Conservation (phyloP, 64 coral and sea anemone genomes). For the Dendronephthya gigantea region DNA sequence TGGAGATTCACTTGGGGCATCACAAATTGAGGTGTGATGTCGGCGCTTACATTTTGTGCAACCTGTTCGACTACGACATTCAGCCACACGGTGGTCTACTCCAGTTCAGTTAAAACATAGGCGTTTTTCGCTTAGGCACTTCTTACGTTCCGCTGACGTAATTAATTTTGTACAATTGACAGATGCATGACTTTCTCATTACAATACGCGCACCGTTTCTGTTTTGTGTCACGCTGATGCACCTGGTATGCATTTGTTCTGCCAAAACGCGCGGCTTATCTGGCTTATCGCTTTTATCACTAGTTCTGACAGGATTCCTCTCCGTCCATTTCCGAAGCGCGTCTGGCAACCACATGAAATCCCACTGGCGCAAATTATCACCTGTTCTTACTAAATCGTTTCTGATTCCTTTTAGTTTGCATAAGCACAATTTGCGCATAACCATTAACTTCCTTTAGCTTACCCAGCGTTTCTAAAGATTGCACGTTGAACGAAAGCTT, state of each 20-base stretch:
- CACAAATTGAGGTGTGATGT: background rate
- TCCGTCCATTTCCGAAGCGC: background rate
- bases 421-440: background rate
- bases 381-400: background rate
- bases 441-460: background rate
- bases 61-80: constrained; percentile 16
- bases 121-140: constrained; percentile 1
- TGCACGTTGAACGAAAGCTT: background rate
- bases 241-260: constrained; percentile 26
- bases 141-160: background rate
- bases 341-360: background rate
- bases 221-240: constrained; percentile 28
- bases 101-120: constrained; percentile 62
- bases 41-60: background rate
- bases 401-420: background rate
- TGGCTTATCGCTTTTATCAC: background rate
- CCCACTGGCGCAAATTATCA: background rate
- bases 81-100: constrained; percentile 8
- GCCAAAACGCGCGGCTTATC: background rate
- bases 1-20: background rate
- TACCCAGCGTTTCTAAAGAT: background rate
- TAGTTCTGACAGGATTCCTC: background rate
- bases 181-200: too few species aligned
- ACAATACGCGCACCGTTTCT: constrained; percentile 8
- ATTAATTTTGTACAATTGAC: too few species aligned